Evolutionary conservation across 2,888 invertebrate species (phyloP).

Genomic region (Cyclophora punctaria): DNA sequence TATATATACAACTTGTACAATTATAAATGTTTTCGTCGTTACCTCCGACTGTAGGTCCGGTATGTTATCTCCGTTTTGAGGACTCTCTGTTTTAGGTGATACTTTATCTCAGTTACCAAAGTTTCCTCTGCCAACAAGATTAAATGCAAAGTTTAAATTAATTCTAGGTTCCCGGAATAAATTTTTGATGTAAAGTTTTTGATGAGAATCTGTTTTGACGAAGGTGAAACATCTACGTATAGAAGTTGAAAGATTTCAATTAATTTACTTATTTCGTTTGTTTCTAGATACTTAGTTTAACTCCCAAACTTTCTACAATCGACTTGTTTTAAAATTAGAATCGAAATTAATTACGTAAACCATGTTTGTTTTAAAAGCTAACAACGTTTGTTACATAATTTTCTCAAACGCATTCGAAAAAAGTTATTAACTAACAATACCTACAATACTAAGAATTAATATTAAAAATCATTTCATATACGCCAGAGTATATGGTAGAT

Average conservation of each 20-base stretch:
- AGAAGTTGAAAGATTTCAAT: conserved; percentile 15
- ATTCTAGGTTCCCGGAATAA: conserved; percentile 52
- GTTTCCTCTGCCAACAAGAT: conserved; percentile 64
- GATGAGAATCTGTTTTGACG: conserved; percentile 27
- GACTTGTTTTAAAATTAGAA: no score
- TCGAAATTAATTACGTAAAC: no score
- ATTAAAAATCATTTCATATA: no score
- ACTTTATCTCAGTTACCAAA: conserved; percentile 63
- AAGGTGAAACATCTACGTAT: background rate
- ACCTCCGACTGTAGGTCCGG: conserved; percentile 24
- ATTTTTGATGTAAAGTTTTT: conserved; percentile 48
- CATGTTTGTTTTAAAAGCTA: no score
- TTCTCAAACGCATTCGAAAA: no score
- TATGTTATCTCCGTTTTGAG: conserved; percentile 46
- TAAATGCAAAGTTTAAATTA: conserved; percentile 71
- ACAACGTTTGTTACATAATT: no score
- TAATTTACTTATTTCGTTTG: background rate
- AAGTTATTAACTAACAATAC: no score
- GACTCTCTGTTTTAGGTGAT: conserved; percentile 56
- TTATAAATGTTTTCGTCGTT: background rate
- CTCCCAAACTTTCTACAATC: no score
- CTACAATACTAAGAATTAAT: no score
- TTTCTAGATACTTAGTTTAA: no score
- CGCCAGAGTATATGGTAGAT: no score
- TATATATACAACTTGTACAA: conserved; percentile 11